These are phyloP conservation scores for Chymomyza caudatula DNA, from an alignment of 2,888 invertebrate genomes.

Conservation along the genomic window DNA sequence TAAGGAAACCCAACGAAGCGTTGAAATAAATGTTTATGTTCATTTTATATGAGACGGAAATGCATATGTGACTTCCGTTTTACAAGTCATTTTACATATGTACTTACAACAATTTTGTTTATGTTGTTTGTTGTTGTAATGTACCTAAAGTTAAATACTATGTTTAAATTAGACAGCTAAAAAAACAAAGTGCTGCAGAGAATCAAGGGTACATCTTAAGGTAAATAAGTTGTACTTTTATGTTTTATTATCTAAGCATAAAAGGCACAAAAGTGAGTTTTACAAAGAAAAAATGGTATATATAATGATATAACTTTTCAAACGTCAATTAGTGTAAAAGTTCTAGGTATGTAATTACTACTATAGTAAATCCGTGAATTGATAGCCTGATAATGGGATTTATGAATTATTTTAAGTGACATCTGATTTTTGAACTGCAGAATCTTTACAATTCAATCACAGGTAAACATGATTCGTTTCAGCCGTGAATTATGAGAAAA, in stretches of 20 bases:
- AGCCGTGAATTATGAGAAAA: too few relatives aligned
- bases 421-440: too few relatives aligned
- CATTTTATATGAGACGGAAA: conserved; percentile 44
- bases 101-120: background rate
- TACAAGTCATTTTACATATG: conserved; percentile 1
- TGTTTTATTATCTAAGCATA: background rate
- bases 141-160: background rate
- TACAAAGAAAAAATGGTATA: too few relatives aligned
- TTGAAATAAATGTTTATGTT: conserved; percentile 23
- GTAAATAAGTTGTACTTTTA: background rate
- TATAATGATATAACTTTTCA: too few relatives aligned
- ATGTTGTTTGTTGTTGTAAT: background rate
- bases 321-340: too few relatives aligned
- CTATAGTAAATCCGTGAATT: too few relatives aligned
- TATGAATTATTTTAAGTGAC: too few relatives aligned
- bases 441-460: too few relatives aligned
- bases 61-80: conserved; percentile 64
- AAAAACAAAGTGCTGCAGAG: background rate
- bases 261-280: too few relatives aligned
- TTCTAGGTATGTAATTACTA: too few relatives aligned
- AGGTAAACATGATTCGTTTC: too few relatives aligned
- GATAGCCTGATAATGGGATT: too few relatives aligned
- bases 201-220: background rate
- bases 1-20: conserved; percentile 43
- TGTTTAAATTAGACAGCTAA: background rate